These are phyloP conservation scores for Helicorthomorpha holstii DNA, from an alignment of 1,140 invertebrate genomes.

Conservation along the genomic window DNA sequence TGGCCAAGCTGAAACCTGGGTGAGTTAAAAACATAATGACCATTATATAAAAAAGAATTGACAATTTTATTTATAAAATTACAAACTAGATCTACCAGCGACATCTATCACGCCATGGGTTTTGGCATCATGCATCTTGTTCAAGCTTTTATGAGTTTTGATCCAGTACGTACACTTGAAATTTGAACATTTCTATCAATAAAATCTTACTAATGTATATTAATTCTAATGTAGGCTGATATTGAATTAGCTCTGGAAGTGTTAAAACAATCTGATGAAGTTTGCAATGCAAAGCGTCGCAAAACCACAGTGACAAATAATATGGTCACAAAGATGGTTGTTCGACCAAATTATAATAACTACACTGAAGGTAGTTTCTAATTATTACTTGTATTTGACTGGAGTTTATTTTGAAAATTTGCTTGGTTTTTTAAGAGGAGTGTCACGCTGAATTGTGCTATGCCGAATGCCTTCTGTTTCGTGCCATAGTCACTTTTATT, in stretches of 20 bases:
- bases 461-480: constrained; percentile 72
- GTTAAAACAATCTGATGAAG: constrained; percentile 51
- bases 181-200: constrained; percentile 3
- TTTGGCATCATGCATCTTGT: constrained; percentile 74
- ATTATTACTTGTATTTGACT: too few relatives aligned
- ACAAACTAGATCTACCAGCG: too few relatives aligned
- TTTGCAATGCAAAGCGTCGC: constrained; percentile 53
- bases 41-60: too few relatives aligned
- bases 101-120: constrained; percentile 89
- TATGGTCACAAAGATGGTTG: constrained; percentile 56
- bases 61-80: too few relatives aligned
- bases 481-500: constrained; percentile 76
- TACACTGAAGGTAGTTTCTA: constrained; percentile 60
- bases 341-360: constrained; percentile 52
- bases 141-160: constrained; percentile 84
- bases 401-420: too few relatives aligned
- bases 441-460: constrained; percentile 89
- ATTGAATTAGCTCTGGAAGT: constrained; percentile 51
- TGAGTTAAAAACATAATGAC: too few relatives aligned
- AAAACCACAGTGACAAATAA: constrained; percentile 56
- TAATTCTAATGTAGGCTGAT: constrained; percentile 33
- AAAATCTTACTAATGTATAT: constrained; percentile 8
- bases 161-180: constrained; percentile 44
- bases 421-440: constrained; percentile 52
- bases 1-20: too few relatives aligned